Evolutionary conservation across 2,797 vertebrate genomes (phyloP).

Genomic region (Oceanodroma leucorhoa): DNA sequence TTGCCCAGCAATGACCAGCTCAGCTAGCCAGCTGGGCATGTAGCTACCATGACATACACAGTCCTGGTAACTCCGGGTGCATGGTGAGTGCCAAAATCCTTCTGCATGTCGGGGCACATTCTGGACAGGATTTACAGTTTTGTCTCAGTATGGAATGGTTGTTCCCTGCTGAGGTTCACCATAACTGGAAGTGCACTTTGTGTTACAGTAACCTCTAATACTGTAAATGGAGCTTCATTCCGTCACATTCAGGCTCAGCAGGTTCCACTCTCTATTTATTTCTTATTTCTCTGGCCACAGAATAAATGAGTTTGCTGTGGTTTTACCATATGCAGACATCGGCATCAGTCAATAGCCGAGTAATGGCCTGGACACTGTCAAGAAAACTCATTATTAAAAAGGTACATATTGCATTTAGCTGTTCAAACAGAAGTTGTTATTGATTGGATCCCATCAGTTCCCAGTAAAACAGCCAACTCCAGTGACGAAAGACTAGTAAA

Average conservation of each 20-base stretch:
- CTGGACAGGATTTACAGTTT: neutral
- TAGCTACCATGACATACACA: neutral
- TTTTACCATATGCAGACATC: slow-evolving; percentile 50
- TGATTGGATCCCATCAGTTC: slow-evolving; percentile 42
- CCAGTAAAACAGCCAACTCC: slow-evolving; percentile 38
- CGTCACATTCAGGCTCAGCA: neutral
- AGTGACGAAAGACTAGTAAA: slow-evolving; percentile 30
- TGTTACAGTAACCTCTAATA: neutral
- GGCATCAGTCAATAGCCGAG: slow-evolving; percentile 49
- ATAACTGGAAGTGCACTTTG: neutral
- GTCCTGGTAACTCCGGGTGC: neutral
- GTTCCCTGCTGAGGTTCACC: neutral
- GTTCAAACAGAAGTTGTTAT: slow-evolving; percentile 55
- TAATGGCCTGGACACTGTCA: slow-evolving; percentile 47
- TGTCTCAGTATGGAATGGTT: neutral
- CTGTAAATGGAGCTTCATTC: slow-evolving; percentile 1
- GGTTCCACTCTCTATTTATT: slow-evolving; percentile 6
- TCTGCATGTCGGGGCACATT: neutral
- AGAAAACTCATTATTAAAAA: slow-evolving; percentile 68
- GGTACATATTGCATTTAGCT: slow-evolving; percentile 53
- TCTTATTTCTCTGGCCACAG: slow-evolving; percentile 13
- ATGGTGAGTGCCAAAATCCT: neutral
- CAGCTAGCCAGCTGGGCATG: neutral
- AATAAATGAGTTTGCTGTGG: slow-evolving; percentile 44
- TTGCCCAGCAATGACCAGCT: neutral